phyloP scores from a whole-genome alignment of 2,113 vertebrate species.

The Labeo rohita region DNA sequence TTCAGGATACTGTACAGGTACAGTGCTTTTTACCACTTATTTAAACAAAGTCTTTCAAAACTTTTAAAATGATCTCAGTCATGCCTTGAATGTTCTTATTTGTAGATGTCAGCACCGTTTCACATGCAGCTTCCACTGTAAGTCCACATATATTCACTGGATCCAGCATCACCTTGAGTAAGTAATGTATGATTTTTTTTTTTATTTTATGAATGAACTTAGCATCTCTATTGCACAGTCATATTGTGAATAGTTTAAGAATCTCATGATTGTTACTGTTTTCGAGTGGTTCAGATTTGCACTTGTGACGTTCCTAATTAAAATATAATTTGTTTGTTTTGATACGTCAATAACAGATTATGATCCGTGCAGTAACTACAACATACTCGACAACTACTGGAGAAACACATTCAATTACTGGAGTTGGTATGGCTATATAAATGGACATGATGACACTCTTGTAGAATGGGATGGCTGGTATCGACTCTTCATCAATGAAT shows the following conservation, averaged over 20 bases:
- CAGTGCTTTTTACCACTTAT: background rate
- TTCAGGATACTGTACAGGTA: constrained; percentile 51
- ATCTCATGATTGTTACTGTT: background rate
- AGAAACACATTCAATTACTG: background rate
- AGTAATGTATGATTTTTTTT: background rate
- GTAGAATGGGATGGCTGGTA: background rate
- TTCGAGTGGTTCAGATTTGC: background rate
- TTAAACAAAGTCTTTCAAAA: background rate
- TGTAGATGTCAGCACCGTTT: constrained; percentile 17
- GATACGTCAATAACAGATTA: background rate
- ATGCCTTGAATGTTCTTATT: background rate
- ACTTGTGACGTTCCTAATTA: background rate
- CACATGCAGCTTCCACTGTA: background rate
- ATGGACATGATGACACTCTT: constrained; percentile 34
- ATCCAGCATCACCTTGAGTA: background rate
- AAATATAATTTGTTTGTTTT: background rate
- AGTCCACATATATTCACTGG: background rate
- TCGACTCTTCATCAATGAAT: background rate
- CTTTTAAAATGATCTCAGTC: background rate
- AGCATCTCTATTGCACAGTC: background rate
- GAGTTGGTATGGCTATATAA: too few relatives aligned
- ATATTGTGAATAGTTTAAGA: background rate
- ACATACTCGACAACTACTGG: background rate
- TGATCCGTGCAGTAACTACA: constrained; percentile 26
- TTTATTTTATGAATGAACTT: background rate